Conservation (phyloP, 1,140 invertebrate genomes). For the Drosophila suzukii region DNA sequence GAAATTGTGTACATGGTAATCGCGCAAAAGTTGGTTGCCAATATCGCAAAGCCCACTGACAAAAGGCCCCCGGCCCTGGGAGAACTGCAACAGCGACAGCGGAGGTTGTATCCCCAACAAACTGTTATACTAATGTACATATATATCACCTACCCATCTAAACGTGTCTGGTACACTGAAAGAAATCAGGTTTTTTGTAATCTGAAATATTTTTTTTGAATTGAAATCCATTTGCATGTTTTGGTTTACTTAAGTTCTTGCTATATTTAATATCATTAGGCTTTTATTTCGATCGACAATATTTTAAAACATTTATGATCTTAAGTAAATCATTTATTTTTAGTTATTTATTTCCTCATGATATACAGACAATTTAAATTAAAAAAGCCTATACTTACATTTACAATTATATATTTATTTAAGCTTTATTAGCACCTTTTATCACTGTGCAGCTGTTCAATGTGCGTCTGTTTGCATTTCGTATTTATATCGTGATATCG, state of each 20-base stretch:
- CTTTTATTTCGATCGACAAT: no score
- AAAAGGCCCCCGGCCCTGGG: conserved; percentile 9
- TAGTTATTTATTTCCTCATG: no score
- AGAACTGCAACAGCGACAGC: conserved; percentile 1
- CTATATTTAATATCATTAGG: no score
- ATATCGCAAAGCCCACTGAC: conserved; percentile 9
- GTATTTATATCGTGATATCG: conserved; percentile 71
- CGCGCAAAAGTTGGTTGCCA: conserved; percentile 27
- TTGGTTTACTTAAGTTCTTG: no score
- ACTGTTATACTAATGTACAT: conserved; percentile 25
- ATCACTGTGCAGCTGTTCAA: not conserved
- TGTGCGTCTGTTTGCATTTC: conserved; percentile 48
- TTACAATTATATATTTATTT: not conserved
- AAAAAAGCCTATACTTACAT: no score
- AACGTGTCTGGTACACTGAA: not conserved
- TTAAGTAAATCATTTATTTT: no score
- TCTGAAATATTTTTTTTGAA: no score
- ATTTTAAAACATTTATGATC: no score
- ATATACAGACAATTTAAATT: no score
- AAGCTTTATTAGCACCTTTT: not conserved
- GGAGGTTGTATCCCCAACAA: conserved; percentile 9
- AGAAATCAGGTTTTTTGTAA: not conserved
- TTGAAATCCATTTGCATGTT: no score
- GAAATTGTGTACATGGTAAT: conserved; percentile 2
- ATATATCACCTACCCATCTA: not conserved